Evolutionary conservation across 2,888 invertebrate genomes (phyloP).

Genomic region (Cheilosia urbana): DNA sequence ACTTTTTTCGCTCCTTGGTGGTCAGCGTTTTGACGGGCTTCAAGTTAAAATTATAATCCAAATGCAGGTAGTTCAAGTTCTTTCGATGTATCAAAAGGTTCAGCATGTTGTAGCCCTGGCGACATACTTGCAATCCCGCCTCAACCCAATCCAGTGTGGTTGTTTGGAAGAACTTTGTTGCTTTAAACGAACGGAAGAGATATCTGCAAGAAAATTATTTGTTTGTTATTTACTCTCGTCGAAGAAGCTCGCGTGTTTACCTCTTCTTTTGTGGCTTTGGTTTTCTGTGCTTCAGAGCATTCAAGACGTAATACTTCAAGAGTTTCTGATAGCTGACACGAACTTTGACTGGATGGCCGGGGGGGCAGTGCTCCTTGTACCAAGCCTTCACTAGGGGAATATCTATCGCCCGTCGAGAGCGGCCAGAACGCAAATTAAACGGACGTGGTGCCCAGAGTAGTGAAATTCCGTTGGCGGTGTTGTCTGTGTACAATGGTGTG

Average conservation of each 20-base stretch:
- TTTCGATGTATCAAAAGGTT: constrained; percentile 99
- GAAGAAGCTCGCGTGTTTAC: constrained; percentile 80
- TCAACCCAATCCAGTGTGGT: constrained; percentile 99
- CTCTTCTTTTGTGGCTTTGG: constrained; percentile 99
- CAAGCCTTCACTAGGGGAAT: constrained; percentile 98
- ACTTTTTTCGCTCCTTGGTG: constrained; percentile 99
- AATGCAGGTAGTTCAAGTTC: constrained; percentile 99
- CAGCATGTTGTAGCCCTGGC: constrained; percentile 99
- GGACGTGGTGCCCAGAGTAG: constrained; percentile 99
- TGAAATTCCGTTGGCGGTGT: constrained; percentile 99
- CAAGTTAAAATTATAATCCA: constrained; percentile 99
- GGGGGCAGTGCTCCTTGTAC: constrained; percentile 97
- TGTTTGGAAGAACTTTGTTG: constrained; percentile 99
- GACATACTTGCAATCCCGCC: constrained; percentile 98
- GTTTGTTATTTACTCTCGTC: constrained; percentile 15
- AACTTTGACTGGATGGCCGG: constrained; percentile 99
- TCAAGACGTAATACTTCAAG: constrained; percentile 98
- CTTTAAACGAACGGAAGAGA: constrained; percentile 99
- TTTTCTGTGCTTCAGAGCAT: constrained; percentile 97
- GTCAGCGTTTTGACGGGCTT: constrained; percentile 99
- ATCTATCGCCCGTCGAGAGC: constrained; percentile 96
- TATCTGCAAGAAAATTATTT: constrained; percentile 87
- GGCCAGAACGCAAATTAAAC: constrained; percentile 97
- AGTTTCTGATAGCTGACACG: constrained; percentile 99
- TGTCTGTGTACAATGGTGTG: constrained; percentile 98